Evolutionary conservation across 2,113 vertebrate genomes (phyloP), one percentile per base, ranked within the genome.

Genomic region (Aramus guarauna): DNA sequence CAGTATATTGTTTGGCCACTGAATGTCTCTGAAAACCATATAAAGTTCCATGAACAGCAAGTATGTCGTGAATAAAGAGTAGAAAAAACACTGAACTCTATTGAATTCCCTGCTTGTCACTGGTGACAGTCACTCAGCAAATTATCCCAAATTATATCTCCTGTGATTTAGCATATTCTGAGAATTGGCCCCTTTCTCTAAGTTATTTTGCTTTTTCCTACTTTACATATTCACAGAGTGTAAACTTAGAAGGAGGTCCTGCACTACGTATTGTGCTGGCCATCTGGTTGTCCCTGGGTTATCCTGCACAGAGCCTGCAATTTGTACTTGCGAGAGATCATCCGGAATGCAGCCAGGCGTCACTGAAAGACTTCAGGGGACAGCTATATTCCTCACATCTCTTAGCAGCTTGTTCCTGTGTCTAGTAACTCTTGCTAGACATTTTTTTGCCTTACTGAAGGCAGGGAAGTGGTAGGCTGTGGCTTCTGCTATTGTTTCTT

Each of bases 21-120:
- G 58, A 77, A 97, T 87, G 96, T 95, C 95, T 96, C 97, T 91
- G 85, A 91, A 93, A 96, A 87, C 96, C 89, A 34, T 37, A 8
- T 24, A 60, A 95, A 87, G 68, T 75, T 69, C 39, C 7, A n/a
- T 30, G 16, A 88, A 29, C 32, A 79, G 60, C 19, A 45, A 58
- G 27, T 48, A 29, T 2, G 3, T 77, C 24, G 17, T 16, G 17
- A 36, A 5, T 16, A 39, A 47, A 67, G 47, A 67, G 37, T 11
- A 47, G 50, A 52, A 86, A 74, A 21, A 6, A 0, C 11, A 16
- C 3, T 1, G 12, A 53, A 36, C 23, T 53, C 18, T 64, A 0
- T 4, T 27, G 52, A 92, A 59, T 73, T 86, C 30, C 30, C 7
- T 0, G 2, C 1, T 52, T 56, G 6, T 37, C 8, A 15, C 30